Conservation (phyloP, 2,797 vertebrate species). For the Adrianichthys oophorus region DNA sequence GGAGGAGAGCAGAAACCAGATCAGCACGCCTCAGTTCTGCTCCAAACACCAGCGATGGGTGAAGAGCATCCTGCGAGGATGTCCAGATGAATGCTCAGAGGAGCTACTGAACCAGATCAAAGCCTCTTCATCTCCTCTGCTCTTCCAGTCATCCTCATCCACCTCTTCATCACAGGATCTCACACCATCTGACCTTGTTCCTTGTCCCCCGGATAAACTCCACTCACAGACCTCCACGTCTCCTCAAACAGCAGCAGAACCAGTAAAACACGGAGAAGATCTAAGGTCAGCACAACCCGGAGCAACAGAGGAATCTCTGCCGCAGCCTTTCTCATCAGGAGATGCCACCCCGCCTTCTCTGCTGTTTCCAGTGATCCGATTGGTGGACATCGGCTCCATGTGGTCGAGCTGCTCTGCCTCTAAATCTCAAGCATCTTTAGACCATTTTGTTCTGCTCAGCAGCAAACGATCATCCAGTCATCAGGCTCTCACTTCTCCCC, state of each 20-base stretch:
- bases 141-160: slow-evolving; percentile 49
- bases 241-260: slow-evolving; percentile 4
- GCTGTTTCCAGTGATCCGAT: slow-evolving; percentile 22
- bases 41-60: slow-evolving; percentile 75
- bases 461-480: background rate
- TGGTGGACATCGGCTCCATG: slow-evolving; percentile 17
- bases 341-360: background rate
- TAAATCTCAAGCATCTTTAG: background rate
- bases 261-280: background rate
- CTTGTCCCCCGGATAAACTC: slow-evolving; percentile 4
- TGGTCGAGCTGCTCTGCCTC: background rate
- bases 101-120: slow-evolving; percentile 24
- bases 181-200: slow-evolving; percentile 53
- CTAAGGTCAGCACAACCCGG: slow-evolving; percentile 2
- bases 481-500: background rate
- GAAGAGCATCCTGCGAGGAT: slow-evolving; percentile 71
- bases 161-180: slow-evolving; percentile 57
- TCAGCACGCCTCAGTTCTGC: slow-evolving; percentile 64
- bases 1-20: background rate
- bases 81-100: slow-evolving; percentile 56
- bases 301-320: background rate
- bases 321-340: slow-evolving; percentile 4
- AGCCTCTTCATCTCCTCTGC: slow-evolving; percentile 4
- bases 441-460: background rate
- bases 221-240: slow-evolving; percentile 6